Base-by-base conservation (phyloP, 2,113 vertebrate genomes). In the Salvelinus fontinalis region DNA sequence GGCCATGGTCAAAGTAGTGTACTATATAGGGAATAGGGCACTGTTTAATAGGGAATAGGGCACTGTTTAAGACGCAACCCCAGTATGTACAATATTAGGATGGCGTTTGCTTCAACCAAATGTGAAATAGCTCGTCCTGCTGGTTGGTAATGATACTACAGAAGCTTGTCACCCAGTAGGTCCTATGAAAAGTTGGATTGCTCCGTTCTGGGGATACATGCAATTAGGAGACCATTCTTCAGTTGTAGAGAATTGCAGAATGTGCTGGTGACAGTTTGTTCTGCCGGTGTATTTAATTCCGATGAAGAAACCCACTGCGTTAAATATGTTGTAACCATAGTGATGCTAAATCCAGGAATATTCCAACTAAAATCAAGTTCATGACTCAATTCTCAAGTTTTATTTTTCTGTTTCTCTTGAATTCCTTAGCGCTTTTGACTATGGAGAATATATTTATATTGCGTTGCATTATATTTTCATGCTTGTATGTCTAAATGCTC, bases 401-500 rank as follows among this genome's bases (percentile, higher is more conserved):
- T 51, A 31, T 3, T n/a, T 69, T 11, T 39, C 3, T 24, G 7
- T 54, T 59, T 69, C 74, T 76, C 79, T 68, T 62, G 59, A 62
- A 62, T 39, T 68, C 18, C 66, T 16, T 68, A 68, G 31, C 9
- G 67, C 18, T 68, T 68, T 68, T n/a, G 4, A 79, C 26, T 77
- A 51, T 31, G 83, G 70, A 80, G 29, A 71, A 79, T 83, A 84
- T 86, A 89, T 84, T 89, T 86, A 2, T 85, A 81, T n/a, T 1
- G 13, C 27, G 84, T 70, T 83, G 68, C 2, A 81, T 77, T 69
- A 18, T 84, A 83, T 89, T 82, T 78, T 70, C 81, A 76, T 78
- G 74, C 77, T 81, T 85, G 69, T 73, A 48, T 80, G 75, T 73
- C 64, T 67, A 75, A 79, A 80, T 80, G 39, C 71, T 67, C 34